Evolutionary conservation across 2,888 invertebrate species (phyloP).

Genomic region (Lycaena phlaeas): DNA sequence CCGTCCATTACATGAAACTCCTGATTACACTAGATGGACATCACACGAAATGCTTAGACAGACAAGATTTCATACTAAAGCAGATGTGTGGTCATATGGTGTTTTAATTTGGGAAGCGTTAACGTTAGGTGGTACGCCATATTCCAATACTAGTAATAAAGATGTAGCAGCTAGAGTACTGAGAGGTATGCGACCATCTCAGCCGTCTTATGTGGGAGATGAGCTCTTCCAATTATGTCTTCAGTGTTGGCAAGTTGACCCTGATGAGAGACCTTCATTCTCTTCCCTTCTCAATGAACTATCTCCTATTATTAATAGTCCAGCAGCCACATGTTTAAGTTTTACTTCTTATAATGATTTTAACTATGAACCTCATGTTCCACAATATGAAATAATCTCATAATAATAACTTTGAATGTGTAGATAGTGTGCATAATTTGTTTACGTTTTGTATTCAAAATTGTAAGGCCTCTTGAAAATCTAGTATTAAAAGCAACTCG

Average conservation of each 20-base stretch:
- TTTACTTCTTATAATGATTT: slow-evolving; percentile 64
- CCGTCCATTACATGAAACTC: slow-evolving; percentile 73
- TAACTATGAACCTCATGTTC: slow-evolving; percentile 55
- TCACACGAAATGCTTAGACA: slow-evolving; percentile 83
- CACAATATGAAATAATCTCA: slow-evolving; percentile 56
- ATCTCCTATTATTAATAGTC: slow-evolving; percentile 42
- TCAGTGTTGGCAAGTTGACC: slow-evolving; percentile 89
- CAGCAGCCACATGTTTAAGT: slow-evolving; percentile 47
- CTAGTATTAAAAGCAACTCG: not conserved
- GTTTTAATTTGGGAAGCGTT: slow-evolving; percentile 88
- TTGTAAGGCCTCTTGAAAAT: not conserved
- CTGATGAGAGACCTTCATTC: slow-evolving; percentile 84
- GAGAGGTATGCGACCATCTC: slow-evolving; percentile 80
- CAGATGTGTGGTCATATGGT: slow-evolving; percentile 89
- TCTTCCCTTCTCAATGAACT: slow-evolving; percentile 69
- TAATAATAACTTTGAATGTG: slow-evolving; percentile 25
- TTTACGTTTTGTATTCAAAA: no score
- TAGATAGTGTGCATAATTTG: not conserved
- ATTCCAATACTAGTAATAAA: slow-evolving; percentile 76
- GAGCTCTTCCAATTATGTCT: slow-evolving; percentile 86
- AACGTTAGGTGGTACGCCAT: slow-evolving; percentile 85
- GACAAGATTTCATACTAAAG: slow-evolving; percentile 78
- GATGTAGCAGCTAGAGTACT: slow-evolving; percentile 79
- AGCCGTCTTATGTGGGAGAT: slow-evolving; percentile 82
- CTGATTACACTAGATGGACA: slow-evolving; percentile 85